These are phyloP conservation scores for Oophaga sylvatica DNA, from an alignment of 2,797 vertebrate genomes.

Conservation along the genomic window DNA sequence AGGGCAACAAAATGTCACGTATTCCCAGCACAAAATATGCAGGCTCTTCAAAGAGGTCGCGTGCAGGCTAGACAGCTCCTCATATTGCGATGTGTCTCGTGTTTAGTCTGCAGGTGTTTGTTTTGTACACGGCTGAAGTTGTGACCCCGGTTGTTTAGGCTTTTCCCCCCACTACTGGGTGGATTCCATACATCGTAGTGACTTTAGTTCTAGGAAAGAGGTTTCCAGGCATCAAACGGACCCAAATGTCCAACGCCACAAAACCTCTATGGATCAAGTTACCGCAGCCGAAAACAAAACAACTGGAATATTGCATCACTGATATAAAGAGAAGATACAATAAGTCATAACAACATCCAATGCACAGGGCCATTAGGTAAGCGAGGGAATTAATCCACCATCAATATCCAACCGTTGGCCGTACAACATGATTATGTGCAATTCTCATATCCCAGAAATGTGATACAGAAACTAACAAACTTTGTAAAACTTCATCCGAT, in stretches of 20 bases:
- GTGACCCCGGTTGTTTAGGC: background rate
- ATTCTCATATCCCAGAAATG: no score
- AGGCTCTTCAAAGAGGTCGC: slow-evolving; percentile 2
- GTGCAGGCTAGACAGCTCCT: slow-evolving; percentile 16
- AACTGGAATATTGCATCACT: background rate
- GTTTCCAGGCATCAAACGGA: background rate
- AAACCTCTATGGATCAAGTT: background rate
- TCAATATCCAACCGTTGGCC: no score
- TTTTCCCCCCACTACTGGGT: background rate
- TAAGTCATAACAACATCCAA: no score
- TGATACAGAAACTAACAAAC: no score
- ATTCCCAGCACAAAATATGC: background rate
- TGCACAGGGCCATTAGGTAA: no score
- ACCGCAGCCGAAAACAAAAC: background rate
- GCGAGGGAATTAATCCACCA: no score
- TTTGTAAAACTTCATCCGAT: no score
- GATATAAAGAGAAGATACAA: background rate
- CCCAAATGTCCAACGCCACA: background rate
- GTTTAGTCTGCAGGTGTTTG: slow-evolving; percentile 34
- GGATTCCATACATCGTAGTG: background rate
- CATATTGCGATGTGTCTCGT: background rate
- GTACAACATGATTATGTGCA: no score
- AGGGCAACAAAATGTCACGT: background rate
- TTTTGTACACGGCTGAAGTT: slow-evolving; percentile 23
- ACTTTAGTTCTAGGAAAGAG: background rate